Evolutionary conservation across 1,140 invertebrate species (phyloP).

Genomic region (Coboldia fuscipes): DNA sequence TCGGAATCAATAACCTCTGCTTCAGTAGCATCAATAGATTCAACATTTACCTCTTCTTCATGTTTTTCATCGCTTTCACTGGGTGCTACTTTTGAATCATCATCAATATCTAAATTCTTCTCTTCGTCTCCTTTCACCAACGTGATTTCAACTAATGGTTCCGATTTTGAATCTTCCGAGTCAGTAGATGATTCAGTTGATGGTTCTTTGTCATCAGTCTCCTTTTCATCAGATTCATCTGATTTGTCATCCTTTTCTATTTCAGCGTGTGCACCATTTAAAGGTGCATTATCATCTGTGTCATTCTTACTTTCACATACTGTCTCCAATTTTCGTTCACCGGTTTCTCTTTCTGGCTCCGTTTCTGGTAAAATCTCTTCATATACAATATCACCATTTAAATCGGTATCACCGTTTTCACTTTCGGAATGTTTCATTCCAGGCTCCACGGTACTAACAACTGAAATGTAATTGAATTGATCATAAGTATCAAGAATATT

Average conservation of each 20-base stretch:
- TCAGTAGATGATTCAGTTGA: not conserved
- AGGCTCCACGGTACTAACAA: constrained; percentile 87
- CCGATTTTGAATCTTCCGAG: no score
- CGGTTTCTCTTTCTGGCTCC: constrained; percentile 3
- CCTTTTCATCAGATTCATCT: not conserved
- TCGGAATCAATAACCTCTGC: constrained; percentile 1
- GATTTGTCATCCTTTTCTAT: constrained; percentile 2
- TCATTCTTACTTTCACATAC: constrained; percentile 4
- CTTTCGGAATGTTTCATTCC: constrained; percentile 34
- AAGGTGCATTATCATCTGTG: constrained; percentile 1
- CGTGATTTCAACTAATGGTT: not conserved
- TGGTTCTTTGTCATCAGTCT: not conserved
- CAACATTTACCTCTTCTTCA: constrained; percentile 3
- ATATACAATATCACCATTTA: constrained; percentile 25
- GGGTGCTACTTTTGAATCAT: not conserved
- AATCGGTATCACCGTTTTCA: constrained; percentile 41
- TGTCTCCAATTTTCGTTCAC: not conserved
- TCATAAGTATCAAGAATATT: not conserved
- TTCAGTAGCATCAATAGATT: not conserved
- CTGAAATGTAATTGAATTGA: constrained; percentile 14
- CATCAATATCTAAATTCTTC: not conserved
- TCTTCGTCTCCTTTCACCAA: not conserved
- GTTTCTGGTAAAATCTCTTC: constrained; percentile 2
- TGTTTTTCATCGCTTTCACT: constrained; percentile 1
- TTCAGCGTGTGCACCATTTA: constrained; percentile 3